Percentiles rank a stretch among this genome's conserved stretches.
Evolutionary conservation across 2,113 vertebrate species (phyloP).

Genomic region (Tachycineta bicolor): DNA sequence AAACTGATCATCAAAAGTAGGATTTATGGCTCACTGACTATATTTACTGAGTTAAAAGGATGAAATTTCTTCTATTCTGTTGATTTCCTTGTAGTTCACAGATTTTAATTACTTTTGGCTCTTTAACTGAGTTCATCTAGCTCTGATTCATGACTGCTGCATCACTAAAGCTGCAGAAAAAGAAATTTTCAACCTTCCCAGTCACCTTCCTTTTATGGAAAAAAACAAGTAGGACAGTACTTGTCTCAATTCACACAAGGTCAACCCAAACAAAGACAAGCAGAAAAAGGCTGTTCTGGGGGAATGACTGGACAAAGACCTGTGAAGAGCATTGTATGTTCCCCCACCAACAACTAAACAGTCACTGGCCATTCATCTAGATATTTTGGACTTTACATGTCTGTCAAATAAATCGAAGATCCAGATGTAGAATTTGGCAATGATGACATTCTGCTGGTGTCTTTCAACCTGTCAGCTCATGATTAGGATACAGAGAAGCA

Average conservation of each 20-base stretch:
- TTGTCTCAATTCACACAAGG: not conserved
- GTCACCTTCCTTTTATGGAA: not conserved
- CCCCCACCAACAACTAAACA: not conserved
- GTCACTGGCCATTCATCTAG: not conserved
- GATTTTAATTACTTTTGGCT: not conserved
- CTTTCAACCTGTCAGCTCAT: not conserved
- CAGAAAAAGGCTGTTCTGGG: not conserved
- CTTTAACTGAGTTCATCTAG: not conserved
- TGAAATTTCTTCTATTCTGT: not conserved
- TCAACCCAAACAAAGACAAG: not conserved
- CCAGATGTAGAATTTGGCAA: constrained; percentile 22
- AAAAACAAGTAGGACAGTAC: not conserved
- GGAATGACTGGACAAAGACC: not conserved
- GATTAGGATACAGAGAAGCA: not conserved
- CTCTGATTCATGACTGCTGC: not conserved
- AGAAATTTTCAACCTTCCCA: not conserved
- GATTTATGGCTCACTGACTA: not conserved
- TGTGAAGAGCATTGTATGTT: not conserved
- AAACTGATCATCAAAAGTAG: not conserved
- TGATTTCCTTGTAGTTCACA: not conserved
- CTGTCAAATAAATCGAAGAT: constrained; percentile 30
- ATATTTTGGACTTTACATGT: not conserved
- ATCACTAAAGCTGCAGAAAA: not conserved
- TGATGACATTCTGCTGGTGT: not conserved
- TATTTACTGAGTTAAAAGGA: not conserved